Evolutionary conservation across 1,140 invertebrate genomes (phyloP).

Genomic region (Caenorhabditis remanei): DNA sequence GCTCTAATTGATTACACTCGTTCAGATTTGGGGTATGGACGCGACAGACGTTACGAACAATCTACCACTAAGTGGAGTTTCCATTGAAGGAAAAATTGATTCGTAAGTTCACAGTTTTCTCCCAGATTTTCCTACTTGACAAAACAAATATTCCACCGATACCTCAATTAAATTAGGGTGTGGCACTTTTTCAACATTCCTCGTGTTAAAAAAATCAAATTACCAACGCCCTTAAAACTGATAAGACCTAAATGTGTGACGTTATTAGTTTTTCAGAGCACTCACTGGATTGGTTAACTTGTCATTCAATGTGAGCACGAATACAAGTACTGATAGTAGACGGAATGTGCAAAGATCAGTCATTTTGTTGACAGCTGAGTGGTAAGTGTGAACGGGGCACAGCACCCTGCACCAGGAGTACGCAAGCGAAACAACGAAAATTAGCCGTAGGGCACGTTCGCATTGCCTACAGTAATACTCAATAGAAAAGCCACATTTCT

Average conservation of each 20-base stretch:
- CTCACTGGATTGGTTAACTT: not conserved
- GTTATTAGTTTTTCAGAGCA: not conserved
- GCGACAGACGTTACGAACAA: not conserved
- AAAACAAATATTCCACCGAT: too few relatives aligned
- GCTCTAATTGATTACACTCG: not conserved
- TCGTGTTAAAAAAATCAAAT: too few relatives aligned
- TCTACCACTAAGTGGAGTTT: not conserved
- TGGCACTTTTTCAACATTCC: too few relatives aligned
- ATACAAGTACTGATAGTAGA: not conserved
- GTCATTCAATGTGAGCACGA: not conserved
- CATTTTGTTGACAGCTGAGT: not conserved
- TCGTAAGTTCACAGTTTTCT: too few relatives aligned
- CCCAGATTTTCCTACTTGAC: too few relatives aligned
- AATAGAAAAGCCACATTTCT: too few relatives aligned
- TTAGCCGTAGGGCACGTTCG: too few relatives aligned
- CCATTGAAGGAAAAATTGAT: slow-evolving; percentile 5
- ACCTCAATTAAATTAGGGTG: too few relatives aligned
- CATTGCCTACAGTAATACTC: too few relatives aligned
- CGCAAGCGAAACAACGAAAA: too few relatives aligned
- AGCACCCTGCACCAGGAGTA: too few relatives aligned
- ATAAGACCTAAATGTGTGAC: not conserved
- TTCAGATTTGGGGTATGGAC: not conserved
- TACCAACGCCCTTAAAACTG: not conserved
- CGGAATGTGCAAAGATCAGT: not conserved
- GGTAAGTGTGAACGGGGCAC: slow-evolving; percentile 4